Percentiles rank a stretch among this genome's conserved stretches.
Conservation (phyloP, 2,888 invertebrate species). For the Mycogona germanica region DNA sequence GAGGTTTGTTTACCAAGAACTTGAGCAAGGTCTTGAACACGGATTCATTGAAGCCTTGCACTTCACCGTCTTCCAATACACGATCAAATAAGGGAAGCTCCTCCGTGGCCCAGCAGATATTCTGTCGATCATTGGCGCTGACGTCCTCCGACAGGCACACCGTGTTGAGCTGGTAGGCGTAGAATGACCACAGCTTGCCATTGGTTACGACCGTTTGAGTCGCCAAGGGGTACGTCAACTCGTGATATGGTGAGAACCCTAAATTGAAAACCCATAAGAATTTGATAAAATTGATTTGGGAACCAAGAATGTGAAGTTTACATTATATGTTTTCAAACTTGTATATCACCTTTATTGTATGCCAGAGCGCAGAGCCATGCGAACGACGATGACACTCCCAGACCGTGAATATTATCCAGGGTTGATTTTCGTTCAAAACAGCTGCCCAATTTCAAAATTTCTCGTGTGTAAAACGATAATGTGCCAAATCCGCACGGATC, state of each 20-base stretch:
- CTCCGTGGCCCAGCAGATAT: constrained; percentile 65
- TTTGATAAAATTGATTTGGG: not conserved
- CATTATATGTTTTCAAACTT: constrained; percentile 2
- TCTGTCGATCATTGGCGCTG: constrained; percentile 49
- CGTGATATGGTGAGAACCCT: constrained; percentile 80
- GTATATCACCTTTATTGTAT: constrained; percentile 53
- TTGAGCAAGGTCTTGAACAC: constrained; percentile 54
- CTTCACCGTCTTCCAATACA: constrained; percentile 42
- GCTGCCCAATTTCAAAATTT: constrained; percentile 35
- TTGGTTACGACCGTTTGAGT: constrained; percentile 82
- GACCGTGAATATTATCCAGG: constrained; percentile 52
- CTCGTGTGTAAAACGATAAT: constrained; percentile 56
- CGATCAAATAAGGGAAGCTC: constrained; percentile 57
- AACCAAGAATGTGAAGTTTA: not conserved
- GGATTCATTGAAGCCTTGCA: constrained; percentile 60
- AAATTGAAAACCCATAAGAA: constrained; percentile 14
- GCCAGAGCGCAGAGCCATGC: constrained; percentile 68
- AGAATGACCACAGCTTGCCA: constrained; percentile 74
- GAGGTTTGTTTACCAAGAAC: not conserved
- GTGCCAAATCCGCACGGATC: constrained; percentile 62
- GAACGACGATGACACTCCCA: constrained; percentile 66
- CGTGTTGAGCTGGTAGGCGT: constrained; percentile 87
- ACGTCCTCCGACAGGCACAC: constrained; percentile 7
- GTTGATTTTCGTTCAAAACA: constrained; percentile 24
- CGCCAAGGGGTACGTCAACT: constrained; percentile 78